Conservation (phyloP, 2,797 vertebrate species). For the Crenuchus spilurus region DNA sequence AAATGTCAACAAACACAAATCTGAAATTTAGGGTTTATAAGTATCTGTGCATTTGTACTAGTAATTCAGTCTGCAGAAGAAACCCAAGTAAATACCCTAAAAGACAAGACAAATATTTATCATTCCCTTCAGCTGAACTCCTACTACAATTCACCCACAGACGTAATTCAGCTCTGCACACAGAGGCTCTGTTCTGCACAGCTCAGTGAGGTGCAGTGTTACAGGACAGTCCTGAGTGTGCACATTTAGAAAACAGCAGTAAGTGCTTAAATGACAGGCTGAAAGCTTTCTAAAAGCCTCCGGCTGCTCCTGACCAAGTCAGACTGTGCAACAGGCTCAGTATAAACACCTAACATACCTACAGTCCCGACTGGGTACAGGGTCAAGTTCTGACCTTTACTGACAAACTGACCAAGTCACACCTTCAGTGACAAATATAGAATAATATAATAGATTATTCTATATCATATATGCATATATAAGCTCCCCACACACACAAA, state of each 20-base stretch:
- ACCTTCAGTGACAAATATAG: no score
- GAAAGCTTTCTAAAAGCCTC: not conserved
- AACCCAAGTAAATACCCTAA: not conserved
- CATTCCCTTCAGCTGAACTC: not conserved
- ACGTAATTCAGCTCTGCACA: constrained; percentile 13
- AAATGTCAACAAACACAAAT: no score
- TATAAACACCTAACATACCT: not conserved
- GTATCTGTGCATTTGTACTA: no score
- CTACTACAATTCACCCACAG: not conserved
- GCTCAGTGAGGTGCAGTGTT: not conserved
- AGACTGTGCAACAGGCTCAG: not conserved
- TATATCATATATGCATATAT: no score
- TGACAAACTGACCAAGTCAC: no score
- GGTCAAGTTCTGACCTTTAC: no score
- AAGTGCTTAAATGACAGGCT: not conserved
- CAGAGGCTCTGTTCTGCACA: constrained; percentile 24
- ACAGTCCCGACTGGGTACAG: no score
- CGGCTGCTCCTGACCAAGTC: not conserved
- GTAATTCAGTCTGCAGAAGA: no score
- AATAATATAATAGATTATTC: no score
- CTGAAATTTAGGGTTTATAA: no score
- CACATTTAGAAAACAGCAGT: not conserved
- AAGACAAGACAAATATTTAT: not conserved
- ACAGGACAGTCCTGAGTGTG: not conserved
- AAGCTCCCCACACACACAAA: no score